Base-by-base conservation (phyloP, 2,888 invertebrate species). In the Tenodera sinensis region DNA sequence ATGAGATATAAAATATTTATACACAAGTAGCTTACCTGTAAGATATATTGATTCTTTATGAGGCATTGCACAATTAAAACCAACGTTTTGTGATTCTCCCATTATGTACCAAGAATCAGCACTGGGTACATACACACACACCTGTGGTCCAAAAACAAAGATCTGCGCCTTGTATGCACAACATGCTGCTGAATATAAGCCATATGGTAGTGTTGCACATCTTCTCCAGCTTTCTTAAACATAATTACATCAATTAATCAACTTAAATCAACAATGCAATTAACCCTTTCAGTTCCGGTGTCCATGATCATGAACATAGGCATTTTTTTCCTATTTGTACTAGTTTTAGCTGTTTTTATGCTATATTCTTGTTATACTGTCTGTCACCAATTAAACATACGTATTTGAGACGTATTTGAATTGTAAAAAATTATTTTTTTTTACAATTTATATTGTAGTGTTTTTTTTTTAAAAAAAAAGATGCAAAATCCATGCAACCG, bases 131-230 rank as follows among this genome's bases (percentile, higher is more conserved):
- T 91, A 92, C 54, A 90, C 88, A 86, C 90, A 91, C 25, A 92
- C 90, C 82, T 91, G 91, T 15, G 91, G 90, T 12, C 91, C 91
- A 84, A 92, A 91, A 15, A 92, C 91, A 88, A 91, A 92, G 9
- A 92, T 90, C n/a, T 91, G 90, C 9, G 89, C 91, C 25, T 91
- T 91, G 89, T 91, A 91, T 2, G 89, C 90, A 88, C 91, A 91
- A 86, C 91, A 91, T 1, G 92, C 91, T 71, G 91, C 91, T 9
- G 91, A 91, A 84, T 91, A 91, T n/a, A 91, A 86, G 6, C 90
- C 84, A 14, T 85, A 86, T 20, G 92, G 92, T n/a, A 92, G 89
- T 9, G 91, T 83, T 4, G 91, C 84, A 83, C 91, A 91, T 2
- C 85, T 90, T 15, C 84, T 85, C 92, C 92, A 92, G n/a, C 88